Conservation (phyloP, 1,140 invertebrate genomes). For the Leguminivora glycinivorella region DNA sequence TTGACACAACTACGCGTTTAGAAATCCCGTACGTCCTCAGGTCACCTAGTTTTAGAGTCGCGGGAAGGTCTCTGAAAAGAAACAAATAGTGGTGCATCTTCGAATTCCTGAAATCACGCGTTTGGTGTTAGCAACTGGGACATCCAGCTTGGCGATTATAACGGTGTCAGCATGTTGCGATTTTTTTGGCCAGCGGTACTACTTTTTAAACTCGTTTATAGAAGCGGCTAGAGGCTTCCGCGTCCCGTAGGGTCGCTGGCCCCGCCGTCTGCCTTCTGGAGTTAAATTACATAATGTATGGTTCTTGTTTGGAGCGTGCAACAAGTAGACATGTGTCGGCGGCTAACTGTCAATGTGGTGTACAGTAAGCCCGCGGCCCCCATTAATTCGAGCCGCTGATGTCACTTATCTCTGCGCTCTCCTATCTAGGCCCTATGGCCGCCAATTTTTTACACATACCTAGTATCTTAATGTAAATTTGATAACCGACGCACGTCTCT, state of each 20-base stretch:
- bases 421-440: constrained; percentile 77
- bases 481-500: constrained; percentile 67
- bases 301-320: constrained; percentile 75
- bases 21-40: constrained; percentile 71
- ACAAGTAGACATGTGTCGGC: constrained; percentile 80
- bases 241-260: constrained; percentile 77
- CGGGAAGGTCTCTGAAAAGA: constrained; percentile 66
- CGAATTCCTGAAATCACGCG: constrained; percentile 68
- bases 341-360: constrained; percentile 79
- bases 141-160: constrained; percentile 79
- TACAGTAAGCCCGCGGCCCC: constrained; percentile 79
- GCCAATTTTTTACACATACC: constrained; percentile 74
- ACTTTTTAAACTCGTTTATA: constrained; percentile 80
- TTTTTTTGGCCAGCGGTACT: constrained; percentile 80
- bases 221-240: constrained; percentile 77
- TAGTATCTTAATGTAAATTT: constrained; percentile 66
- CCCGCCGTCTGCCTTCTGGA: constrained; percentile 72
- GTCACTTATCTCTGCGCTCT: constrained; percentile 76
- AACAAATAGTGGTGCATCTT: constrained; percentile 71
- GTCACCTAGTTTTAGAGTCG: constrained; percentile 67
- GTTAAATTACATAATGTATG: constrained; percentile 80
- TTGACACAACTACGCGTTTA: constrained; percentile 80
- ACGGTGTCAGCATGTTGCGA: constrained; percentile 80
- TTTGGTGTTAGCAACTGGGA: constrained; percentile 74
- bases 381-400: constrained; percentile 78